Conservation (phyloP, 2,888 invertebrate species). For the Leuctra nigra region DNA sequence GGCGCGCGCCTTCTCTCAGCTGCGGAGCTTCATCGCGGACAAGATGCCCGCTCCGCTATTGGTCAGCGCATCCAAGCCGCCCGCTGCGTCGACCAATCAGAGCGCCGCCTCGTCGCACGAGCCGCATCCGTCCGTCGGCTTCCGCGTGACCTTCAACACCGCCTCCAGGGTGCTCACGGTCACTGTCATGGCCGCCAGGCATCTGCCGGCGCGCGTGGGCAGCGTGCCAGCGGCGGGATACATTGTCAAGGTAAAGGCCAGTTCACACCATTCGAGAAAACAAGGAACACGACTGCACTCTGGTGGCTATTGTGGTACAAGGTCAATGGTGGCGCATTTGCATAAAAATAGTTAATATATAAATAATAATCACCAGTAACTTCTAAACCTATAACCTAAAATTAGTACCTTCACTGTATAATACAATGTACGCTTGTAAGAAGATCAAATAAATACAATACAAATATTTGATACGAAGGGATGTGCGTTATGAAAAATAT, state of each 20-base stretch:
- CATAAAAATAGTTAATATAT: no score
- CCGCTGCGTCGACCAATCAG: background rate
- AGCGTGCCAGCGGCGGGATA: constrained; percentile 70
- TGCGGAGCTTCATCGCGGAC: constrained; percentile 1
- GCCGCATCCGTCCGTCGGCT: constrained; percentile 47
- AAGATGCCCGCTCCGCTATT: background rate
- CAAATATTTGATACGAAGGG: no score
- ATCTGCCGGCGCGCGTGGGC: constrained; percentile 70
- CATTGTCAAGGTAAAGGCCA: constrained; percentile 64
- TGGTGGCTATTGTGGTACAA: no score
- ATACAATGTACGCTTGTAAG: no score
- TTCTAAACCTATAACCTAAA: no score
- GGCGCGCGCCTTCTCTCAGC: background rate
- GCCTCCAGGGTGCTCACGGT: constrained; percentile 56
- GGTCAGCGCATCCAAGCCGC: background rate
- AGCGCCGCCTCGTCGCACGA: constrained; percentile 5
- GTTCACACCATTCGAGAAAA: no score
- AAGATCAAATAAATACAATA: no score
- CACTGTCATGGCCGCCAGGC: constrained; percentile 67
- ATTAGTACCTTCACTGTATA: no score
- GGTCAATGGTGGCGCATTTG: no score
- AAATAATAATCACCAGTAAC: no score
- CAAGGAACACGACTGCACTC: no score
- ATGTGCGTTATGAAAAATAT: no score
- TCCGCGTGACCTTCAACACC: constrained; percentile 59